These are phyloP conservation scores for Tokudaia muenninki DNA, from an alignment of 2,797 vertebrate species.

Conservation along the genomic window DNA sequence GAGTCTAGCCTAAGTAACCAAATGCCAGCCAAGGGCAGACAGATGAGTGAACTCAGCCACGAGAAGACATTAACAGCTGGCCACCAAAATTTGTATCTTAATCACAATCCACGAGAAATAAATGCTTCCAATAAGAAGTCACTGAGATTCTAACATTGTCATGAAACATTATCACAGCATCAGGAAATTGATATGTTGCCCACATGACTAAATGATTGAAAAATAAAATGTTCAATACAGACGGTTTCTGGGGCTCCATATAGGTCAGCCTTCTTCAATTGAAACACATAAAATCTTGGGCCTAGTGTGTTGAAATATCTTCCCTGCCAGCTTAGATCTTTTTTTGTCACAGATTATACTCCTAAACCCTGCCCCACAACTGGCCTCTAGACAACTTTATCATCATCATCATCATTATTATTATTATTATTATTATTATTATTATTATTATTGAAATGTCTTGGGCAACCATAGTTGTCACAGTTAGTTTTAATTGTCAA, in stretches of 20 bases:
- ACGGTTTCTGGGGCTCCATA: not conserved
- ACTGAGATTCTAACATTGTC: not conserved
- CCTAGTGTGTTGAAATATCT: not conserved
- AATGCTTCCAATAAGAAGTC: not conserved
- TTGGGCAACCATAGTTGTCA: not conserved
- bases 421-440: not conserved
- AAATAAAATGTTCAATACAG: not conserved
- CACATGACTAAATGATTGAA: not conserved
- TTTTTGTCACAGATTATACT: not conserved
- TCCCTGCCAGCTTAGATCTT: not conserved
- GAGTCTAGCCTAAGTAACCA: not conserved
- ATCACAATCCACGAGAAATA: not conserved
- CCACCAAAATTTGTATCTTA: not conserved
- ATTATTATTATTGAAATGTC: not conserved
- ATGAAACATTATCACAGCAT: not conserved
- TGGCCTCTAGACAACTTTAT: not conserved
- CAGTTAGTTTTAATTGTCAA: not conserved
- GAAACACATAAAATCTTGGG: conserved; percentile 11
- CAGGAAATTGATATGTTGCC: not conserved
- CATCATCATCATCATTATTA: too few species aligned
- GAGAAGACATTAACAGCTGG: not conserved
- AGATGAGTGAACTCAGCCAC: not conserved
- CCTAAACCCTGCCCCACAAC: not conserved
- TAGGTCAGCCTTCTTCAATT: not conserved
- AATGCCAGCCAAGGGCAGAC: not conserved